Conservation (phyloP, 2,113 vertebrate species). For the Leiothrix lutea region DNA sequence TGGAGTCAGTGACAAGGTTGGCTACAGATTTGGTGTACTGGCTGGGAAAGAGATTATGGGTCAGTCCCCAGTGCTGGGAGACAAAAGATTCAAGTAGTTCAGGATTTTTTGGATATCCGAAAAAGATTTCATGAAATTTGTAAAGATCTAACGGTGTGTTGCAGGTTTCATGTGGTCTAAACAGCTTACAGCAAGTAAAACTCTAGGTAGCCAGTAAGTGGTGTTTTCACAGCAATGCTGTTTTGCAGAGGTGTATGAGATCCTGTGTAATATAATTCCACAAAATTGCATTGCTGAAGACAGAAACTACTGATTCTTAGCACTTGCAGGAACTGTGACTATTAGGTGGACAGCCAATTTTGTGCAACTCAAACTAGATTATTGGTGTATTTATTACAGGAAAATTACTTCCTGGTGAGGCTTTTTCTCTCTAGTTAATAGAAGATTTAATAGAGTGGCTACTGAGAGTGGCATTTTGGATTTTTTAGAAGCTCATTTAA, state of each 20-base stretch:
- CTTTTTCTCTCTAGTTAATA: neutral
- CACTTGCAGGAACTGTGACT: neutral
- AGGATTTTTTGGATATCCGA: constrained; percentile 89
- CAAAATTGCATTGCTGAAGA: neutral
- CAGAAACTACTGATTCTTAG: neutral
- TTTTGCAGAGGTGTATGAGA: constrained; percentile 25
- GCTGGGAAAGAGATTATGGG: constrained; percentile 96
- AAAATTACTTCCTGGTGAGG: neutral
- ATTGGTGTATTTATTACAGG: neutral
- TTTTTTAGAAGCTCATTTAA: neutral
- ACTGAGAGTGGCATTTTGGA: neutral
- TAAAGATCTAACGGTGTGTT: constrained; percentile 83
- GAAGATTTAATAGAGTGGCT: neutral
- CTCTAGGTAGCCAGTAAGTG: constrained; percentile 65
- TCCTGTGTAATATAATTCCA: constrained; percentile 27
- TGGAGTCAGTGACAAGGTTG: constrained; percentile 89
- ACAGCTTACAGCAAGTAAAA: constrained; percentile 78
- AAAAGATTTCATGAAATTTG: constrained; percentile 91
- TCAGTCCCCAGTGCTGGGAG: constrained; percentile 82
- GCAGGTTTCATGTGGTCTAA: constrained; percentile 79
- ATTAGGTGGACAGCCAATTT: neutral
- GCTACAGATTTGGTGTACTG: constrained; percentile 85
- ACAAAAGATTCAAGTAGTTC: constrained; percentile 87
- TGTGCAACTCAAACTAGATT: neutral
- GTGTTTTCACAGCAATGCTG: constrained; percentile 63